Percentiles rank a stretch among this genome's conserved stretches.
These are phyloP conservation scores for Drosophila ezoana DNA, from an alignment of 2,888 invertebrate genomes.

Conservation along the genomic window DNA sequence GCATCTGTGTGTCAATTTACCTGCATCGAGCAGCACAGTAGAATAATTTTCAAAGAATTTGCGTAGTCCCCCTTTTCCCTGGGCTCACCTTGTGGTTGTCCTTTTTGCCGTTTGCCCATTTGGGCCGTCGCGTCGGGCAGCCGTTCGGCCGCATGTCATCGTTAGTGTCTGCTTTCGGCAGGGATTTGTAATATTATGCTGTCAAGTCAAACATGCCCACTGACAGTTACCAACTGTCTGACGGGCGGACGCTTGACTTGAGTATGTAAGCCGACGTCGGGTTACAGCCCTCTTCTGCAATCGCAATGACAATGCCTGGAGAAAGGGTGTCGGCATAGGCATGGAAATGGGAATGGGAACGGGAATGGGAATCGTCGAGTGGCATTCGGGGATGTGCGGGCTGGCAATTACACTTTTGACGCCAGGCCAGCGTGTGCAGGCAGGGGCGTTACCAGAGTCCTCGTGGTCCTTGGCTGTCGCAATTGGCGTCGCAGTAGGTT, in stretches of 20 bases:
- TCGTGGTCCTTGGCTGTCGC: conserved; percentile 15
- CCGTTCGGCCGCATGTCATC: conserved; percentile 64
- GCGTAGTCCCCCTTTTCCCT: conserved; percentile 34
- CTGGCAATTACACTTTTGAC: conserved; percentile 83
- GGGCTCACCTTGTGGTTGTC: conserved; percentile 62
- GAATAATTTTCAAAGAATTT: conserved; percentile 44
- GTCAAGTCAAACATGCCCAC: conserved; percentile 80
- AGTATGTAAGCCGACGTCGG: conserved; percentile 70
- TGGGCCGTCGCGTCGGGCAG: not conserved
- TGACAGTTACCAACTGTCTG: conserved; percentile 78
- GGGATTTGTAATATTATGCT: conserved; percentile 83
- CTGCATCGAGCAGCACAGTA: conserved; percentile 14
- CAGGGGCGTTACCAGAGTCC: conserved; percentile 48
- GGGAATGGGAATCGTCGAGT: not conserved
- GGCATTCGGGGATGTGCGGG: conserved; percentile 52
- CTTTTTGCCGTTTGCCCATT: conserved; percentile 56
- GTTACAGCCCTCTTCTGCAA: conserved; percentile 54
- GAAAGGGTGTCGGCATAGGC: not conserved
- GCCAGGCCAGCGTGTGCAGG: conserved; percentile 43
- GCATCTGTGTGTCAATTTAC: conserved; percentile 28
- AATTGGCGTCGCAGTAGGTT: conserved; percentile 31
- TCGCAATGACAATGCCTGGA: conserved; percentile 20
- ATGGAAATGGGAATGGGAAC: not conserved
- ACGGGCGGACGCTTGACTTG: conserved; percentile 71
- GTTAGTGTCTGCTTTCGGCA: conserved; percentile 81